Evolutionary conservation across 2,888 invertebrate genomes (phyloP).

Genomic region (Stenodema calcarata): DNA sequence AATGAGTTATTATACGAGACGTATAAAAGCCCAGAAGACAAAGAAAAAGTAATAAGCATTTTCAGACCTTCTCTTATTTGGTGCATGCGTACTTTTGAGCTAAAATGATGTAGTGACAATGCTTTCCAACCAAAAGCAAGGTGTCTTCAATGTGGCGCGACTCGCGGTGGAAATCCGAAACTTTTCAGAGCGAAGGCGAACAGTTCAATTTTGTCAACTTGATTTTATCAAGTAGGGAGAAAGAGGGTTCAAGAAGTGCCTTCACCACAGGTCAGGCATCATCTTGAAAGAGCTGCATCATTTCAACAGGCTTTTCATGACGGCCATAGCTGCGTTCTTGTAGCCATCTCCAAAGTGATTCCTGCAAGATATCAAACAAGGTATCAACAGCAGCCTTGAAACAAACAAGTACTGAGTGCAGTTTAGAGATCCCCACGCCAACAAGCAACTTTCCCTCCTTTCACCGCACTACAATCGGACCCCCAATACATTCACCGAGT

Average conservation of each 20-base stretch:
- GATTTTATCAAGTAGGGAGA: neutral
- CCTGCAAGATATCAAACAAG: slow-evolving; percentile 61
- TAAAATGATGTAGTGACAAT: neutral
- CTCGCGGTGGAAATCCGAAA: neutral
- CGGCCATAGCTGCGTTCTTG: slow-evolving; percentile 60
- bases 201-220: neutral
- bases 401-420: too few species aligned
- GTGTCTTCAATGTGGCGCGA: neutral
- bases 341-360: slow-evolving; percentile 65
- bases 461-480: too few species aligned
- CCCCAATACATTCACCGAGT: too few species aligned
- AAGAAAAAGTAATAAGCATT: neutral
- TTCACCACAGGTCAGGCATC: slow-evolving; percentile 51
- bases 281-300: slow-evolving; percentile 54
- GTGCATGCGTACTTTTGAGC: neutral
- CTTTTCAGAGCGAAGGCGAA: neutral
- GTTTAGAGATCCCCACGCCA: too few species aligned
- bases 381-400: too few species aligned
- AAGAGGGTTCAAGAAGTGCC: neutral
- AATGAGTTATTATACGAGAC: neutral
- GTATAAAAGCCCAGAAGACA: neutral
- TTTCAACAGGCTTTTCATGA: slow-evolving; percentile 60
- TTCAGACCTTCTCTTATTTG: neutral
- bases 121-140: neutral
- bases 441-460: too few species aligned